Evolutionary conservation across 2,888 invertebrate species (phyloP), one percentile per base, ranked within the genome.

Genomic region (Drosophila gaucha): DNA sequence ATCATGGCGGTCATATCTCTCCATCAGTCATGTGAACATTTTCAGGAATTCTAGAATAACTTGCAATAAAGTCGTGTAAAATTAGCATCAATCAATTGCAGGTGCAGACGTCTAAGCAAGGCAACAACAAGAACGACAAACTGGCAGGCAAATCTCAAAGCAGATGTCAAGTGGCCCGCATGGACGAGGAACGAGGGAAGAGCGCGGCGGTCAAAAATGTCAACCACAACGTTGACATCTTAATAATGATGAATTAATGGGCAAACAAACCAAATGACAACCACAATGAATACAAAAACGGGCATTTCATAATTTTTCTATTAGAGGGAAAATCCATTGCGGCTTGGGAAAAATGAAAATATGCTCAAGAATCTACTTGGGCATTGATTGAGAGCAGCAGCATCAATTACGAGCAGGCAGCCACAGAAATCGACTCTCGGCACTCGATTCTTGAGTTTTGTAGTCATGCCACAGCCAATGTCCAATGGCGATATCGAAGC

Each of bases 191-290:
- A 30, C 20, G 43, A 16, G 50, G 20, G 36, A 24, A 14, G 58
- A 24, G 39, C 4, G n/a, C 26, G 28, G 49, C 46, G 71, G 77
- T 72, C 74, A 79, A 55, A 86, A 88, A 88, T 86, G 89, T 89
- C 89, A 89, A 89, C 88, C 82, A 68, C 83, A 75, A 78, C 74
- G 89, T 75, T 89, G 89, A 90, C 89, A 88, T 84, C 88, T 86
- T 89, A 90, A 90, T 90, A 90, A 90, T 89, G 89, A 90, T 90
- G 89, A 89, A 90, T 90, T 90, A 89, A 89, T 89, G 86, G 86
- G 79, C 86, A 88, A 89, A 88, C 74, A 86, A 80, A 74, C 67
- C 74, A 47, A 70, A 70, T 57, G 78, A 80, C 74, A 84, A 52
- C 51, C 47, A 44, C 50, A 64, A 39, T 52, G 58, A 47, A n/a